phyloP scores from a whole-genome alignment of 2,113 vertebrate genomes.

The Crotalus viridis region DNA sequence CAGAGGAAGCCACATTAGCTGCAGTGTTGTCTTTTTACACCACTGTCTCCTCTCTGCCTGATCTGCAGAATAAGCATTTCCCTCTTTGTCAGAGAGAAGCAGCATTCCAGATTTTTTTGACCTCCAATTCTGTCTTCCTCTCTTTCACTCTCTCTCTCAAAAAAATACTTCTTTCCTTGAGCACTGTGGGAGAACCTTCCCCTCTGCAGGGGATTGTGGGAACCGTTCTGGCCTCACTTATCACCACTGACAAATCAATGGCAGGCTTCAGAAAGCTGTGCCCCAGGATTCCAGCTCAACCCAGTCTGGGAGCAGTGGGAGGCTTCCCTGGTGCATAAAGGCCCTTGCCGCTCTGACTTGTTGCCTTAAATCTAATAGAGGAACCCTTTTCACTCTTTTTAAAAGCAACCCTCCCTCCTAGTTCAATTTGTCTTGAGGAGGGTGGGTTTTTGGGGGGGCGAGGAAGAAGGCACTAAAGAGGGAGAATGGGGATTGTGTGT shows the following conservation, averaged over 20 bases:
- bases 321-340: slow-evolving; percentile 66
- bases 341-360: slow-evolving; percentile 65
- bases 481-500: slow-evolving; percentile 3
- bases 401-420: slow-evolving; percentile 27
- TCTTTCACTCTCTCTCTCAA: neutral
- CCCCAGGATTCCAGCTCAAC: slow-evolving; percentile 66
- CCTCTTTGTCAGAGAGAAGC: slow-evolving; percentile 47
- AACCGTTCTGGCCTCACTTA: slow-evolving; percentile 73
- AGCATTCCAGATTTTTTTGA: slow-evolving; percentile 39
- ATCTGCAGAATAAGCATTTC: slow-evolving; percentile 12
- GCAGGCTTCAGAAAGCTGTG: slow-evolving; percentile 73
- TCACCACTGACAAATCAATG: slow-evolving; percentile 77
- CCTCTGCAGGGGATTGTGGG: slow-evolving; percentile 77
- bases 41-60: slow-evolving; percentile 20
- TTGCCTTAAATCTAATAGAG: slow-evolving; percentile 65
- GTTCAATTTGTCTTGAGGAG: slow-evolving; percentile 53
- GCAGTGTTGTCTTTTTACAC: neutral
- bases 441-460: slow-evolving; percentile 36
- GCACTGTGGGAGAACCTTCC: slow-evolving; percentile 76
- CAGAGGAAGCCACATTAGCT: neutral
- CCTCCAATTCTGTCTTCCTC: slow-evolving; percentile 61
- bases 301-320: slow-evolving; percentile 68
- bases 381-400: slow-evolving; percentile 61
- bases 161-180: slow-evolving; percentile 58
- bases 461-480: slow-evolving; percentile 21